phyloP scores from a whole-genome alignment of 2,888 invertebrate genomes.

The Argyresthia goedartella region DNA sequence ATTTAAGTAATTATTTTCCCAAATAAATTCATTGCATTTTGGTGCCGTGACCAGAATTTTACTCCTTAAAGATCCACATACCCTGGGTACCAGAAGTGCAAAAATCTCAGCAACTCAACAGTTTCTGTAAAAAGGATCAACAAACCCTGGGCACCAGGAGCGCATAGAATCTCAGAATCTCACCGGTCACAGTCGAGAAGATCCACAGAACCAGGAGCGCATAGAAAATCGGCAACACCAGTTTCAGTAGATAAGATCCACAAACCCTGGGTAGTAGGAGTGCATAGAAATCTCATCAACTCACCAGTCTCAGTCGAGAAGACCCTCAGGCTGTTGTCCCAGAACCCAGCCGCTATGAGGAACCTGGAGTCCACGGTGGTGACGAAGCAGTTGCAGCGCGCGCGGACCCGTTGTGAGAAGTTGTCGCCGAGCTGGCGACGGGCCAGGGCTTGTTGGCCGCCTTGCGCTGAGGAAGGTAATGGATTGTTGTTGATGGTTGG shows the following conservation, averaged over 20 bases:
- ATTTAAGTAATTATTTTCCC: neutral
- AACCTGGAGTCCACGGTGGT: constrained; percentile 98
- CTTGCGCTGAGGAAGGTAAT: constrained; percentile 74
- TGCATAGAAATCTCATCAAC: neutral
- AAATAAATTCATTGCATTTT: neutral
- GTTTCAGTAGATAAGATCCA: constrained; percentile 97
- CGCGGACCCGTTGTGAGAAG: constrained; percentile 96
- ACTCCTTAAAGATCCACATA: no score
- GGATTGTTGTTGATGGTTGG: neutral
- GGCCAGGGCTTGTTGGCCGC: constrained; percentile 79
- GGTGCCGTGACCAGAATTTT: no score
- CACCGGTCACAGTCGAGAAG: constrained; percentile 96
- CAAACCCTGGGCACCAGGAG: constrained; percentile 79
- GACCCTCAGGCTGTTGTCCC: constrained; percentile 99
- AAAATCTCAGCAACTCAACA: constrained; percentile 73
- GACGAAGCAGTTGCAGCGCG: constrained; percentile 95
- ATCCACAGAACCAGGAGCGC: constrained; percentile 77
- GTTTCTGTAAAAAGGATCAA: constrained; percentile 97
- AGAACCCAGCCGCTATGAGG: constrained; percentile 98
- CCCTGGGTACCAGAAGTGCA: no score
- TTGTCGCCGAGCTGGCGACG: constrained; percentile 96
- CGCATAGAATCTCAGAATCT: constrained; percentile 1
- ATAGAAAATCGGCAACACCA: constrained; percentile 59
- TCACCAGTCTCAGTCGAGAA: constrained; percentile 96
- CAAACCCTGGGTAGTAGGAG: constrained; percentile 78